Percentiles rank a stretch among this genome's conserved stretches.
Conservation (phyloP, 1,140 invertebrate species). For the Apolygus lucorum region DNA sequence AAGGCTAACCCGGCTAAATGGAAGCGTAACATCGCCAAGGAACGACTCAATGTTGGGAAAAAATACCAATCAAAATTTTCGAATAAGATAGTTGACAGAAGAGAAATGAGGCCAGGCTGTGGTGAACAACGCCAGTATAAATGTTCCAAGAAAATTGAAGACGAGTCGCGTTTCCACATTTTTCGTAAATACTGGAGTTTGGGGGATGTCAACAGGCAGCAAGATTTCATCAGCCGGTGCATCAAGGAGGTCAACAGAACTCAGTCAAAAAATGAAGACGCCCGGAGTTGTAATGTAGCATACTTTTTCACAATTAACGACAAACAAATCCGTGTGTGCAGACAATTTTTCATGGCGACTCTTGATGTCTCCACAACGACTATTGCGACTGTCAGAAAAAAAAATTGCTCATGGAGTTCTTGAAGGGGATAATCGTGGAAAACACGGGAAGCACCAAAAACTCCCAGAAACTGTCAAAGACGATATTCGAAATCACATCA, state of each 20-base stretch:
- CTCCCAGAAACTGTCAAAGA: conserved; percentile 25
- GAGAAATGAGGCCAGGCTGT: not conserved
- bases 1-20: not conserved
- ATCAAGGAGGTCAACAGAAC: not conserved
- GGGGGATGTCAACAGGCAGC: not conserved
- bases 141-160: not conserved
- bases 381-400: not conserved
- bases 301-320: not conserved
- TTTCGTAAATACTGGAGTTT: not conserved
- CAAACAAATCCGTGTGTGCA: not conserved
- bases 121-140: not conserved
- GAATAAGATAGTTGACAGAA: not conserved
- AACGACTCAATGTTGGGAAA: not conserved
- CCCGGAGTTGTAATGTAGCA: not conserved
- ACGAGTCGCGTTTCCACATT: not conserved
- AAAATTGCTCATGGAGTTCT: conserved; percentile 17
- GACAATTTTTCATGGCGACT: not conserved
- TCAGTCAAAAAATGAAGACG: not conserved
- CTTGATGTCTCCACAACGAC: not conserved
- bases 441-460: conserved; percentile 24
- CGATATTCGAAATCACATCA: conserved; percentile 24
- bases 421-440: conserved; percentile 22
- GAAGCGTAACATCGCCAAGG: not conserved
- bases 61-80: not conserved
- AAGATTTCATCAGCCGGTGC: not conserved